These are phyloP conservation scores for Esox lucius DNA, from an alignment of 2,797 vertebrate genomes.

Conservation along the genomic window DNA sequence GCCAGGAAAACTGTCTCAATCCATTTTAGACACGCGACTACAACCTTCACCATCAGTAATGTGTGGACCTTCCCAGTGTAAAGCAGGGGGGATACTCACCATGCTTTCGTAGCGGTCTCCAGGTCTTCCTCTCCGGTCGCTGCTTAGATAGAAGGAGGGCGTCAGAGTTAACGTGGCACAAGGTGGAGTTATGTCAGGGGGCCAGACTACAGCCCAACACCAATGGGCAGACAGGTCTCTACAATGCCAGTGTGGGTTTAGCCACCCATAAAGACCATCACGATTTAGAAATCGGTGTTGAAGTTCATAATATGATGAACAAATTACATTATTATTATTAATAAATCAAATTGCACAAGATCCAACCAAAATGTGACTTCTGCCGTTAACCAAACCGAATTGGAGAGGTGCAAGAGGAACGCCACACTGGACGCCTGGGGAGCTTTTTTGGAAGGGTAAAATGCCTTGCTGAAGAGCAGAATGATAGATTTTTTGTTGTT, in stretches of 20 bases:
- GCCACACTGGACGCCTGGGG: no score
- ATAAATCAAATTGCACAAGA: no score
- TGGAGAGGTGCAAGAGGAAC: no score
- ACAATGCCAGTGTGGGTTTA: background rate
- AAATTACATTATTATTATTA: background rate
- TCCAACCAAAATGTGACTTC: no score
- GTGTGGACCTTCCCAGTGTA: background rate
- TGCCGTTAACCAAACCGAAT: no score
- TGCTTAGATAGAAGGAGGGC: conserved; percentile 39
- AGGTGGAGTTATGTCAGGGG: background rate
- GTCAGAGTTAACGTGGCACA: background rate
- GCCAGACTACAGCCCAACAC: background rate
- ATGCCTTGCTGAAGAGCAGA: no score
- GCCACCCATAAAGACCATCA: background rate
- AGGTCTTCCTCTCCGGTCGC: conserved; percentile 88
- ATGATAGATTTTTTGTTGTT: no score
- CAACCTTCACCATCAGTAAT: background rate
- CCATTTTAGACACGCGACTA: conserved; percentile 2
- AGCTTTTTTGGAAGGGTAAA: no score
- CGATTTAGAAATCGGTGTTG: background rate
- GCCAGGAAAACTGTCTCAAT: conserved; percentile 51
- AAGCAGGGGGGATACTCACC: conserved; percentile 71
- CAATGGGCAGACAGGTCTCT: background rate
- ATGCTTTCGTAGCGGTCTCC: conserved; percentile 94
- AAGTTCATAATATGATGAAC: background rate